A percentile compares a stretch with the other conserved stretches of the same genome.
Evolutionary conservation across 1,140 invertebrate species (phyloP).

Genomic region (Cherax destructor): DNA sequence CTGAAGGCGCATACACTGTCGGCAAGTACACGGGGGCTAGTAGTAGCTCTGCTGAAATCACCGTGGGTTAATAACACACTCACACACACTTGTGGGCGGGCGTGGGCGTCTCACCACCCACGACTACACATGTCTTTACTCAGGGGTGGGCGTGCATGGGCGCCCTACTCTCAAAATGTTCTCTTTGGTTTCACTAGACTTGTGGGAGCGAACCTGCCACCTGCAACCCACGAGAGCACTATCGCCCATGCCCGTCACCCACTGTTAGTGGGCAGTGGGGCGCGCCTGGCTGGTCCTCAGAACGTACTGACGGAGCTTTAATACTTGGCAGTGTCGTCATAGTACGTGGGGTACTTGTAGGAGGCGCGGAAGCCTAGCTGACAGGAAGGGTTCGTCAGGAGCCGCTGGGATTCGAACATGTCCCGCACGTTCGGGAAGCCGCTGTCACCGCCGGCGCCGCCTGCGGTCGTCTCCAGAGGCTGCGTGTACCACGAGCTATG

Average conservation of each 20-base stretch:
- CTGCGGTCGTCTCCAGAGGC: slow-evolving; percentile 54
- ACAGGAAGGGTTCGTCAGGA: slow-evolving; percentile 71
- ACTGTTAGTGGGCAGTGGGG: background rate
- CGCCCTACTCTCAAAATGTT: background rate
- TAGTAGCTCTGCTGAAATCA: slow-evolving; percentile 29
- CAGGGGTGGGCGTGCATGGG: slow-evolving; percentile 12
- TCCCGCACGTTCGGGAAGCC: slow-evolving; percentile 71
- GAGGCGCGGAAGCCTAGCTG: slow-evolving; percentile 72
- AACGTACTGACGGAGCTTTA: background rate
- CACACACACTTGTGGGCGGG: background rate
- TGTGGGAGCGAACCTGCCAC: background rate
- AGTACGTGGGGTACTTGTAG: slow-evolving; percentile 71
- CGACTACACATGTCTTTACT: background rate
- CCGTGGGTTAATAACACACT: background rate
- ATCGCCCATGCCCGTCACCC: background rate
- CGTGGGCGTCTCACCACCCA: background rate
- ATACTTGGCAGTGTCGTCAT: slow-evolving; percentile 70
- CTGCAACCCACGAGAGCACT: background rate
- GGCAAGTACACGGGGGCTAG: slow-evolving; percentile 13
- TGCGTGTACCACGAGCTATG: slow-evolving; percentile 65
- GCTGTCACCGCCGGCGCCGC: slow-evolving; percentile 13
- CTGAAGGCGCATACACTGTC: slow-evolving; percentile 54
- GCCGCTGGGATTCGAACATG: slow-evolving; percentile 72
- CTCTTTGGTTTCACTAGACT: slow-evolving; percentile 65
- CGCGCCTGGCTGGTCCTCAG: background rate